Evolutionary conservation across 2,888 invertebrate genomes (phyloP).

Genomic region (Eulithis prunata): DNA sequence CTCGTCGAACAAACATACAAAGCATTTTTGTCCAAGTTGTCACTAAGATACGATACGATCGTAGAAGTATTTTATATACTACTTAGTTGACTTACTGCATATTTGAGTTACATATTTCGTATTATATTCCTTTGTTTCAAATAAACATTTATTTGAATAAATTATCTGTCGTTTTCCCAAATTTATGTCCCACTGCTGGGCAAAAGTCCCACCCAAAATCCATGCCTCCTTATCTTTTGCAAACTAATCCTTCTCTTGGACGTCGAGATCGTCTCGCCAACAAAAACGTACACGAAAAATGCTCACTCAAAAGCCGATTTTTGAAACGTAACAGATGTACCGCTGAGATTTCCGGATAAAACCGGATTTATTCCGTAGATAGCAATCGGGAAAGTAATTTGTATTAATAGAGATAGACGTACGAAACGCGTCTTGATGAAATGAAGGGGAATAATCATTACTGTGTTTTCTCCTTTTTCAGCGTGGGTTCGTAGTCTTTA

Average conservation of each 20-base stretch:
- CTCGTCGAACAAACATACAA: no score
- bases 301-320: conserved; percentile 19
- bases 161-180: background rate
- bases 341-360: conserved; percentile 23
- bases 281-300: background rate
- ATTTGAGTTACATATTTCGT: no score
- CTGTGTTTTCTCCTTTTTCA: conserved; percentile 17
- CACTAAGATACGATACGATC: no score
- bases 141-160: background rate
- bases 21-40: no score
- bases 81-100: no score
- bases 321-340: conserved; percentile 28
- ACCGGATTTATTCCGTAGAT: conserved; percentile 36
- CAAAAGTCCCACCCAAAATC: no score
- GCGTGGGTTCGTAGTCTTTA: conserved; percentile 6
- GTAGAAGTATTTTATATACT: no score
- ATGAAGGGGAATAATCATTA: conserved; percentile 30
- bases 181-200: background rate
- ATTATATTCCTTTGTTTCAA: no score
- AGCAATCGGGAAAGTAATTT: conserved; percentile 39
- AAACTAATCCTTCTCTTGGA: no score
- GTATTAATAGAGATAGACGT: conserved; percentile 40
- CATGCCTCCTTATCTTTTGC: no score
- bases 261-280: no score
- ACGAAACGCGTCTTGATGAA: conserved; percentile 30